Evolutionary conservation across 2,113 vertebrate genomes (phyloP).

Genomic region (Takifugu flavidus): DNA sequence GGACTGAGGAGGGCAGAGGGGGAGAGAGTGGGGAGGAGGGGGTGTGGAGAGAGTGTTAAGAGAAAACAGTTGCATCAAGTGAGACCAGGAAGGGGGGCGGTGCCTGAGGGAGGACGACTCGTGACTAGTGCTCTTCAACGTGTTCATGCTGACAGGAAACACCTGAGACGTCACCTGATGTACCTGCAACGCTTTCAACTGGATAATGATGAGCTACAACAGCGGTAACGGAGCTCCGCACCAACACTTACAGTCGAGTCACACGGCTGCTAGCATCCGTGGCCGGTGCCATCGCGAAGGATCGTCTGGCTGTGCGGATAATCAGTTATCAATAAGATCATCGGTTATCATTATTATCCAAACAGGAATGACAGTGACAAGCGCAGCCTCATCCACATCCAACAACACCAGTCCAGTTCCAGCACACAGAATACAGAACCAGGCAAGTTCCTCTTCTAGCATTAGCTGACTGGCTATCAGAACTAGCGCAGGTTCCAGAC

Average conservation of each 20-base stretch:
- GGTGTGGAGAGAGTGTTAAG: slow-evolving; percentile 65
- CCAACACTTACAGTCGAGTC: slow-evolving; percentile 63
- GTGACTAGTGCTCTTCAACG: slow-evolving; percentile 68
- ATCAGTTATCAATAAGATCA: slow-evolving; percentile 42
- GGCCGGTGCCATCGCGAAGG: slow-evolving; percentile 55
- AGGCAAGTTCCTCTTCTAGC: too few relatives aligned
- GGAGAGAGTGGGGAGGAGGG: slow-evolving; percentile 74
- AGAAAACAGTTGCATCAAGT: slow-evolving; percentile 51
- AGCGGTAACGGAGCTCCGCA: background rate
- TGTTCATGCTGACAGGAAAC: slow-evolving; percentile 58
- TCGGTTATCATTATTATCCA: slow-evolving; percentile 1
- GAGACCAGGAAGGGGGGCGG: slow-evolving; percentile 59
- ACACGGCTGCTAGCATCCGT: slow-evolving; percentile 57
- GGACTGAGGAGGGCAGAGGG: slow-evolving; percentile 89
- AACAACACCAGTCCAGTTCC: too few relatives aligned
- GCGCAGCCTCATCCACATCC: too few relatives aligned
- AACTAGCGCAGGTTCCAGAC: too few relatives aligned
- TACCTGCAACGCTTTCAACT: slow-evolving; percentile 66
- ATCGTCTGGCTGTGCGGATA: slow-evolving; percentile 62
- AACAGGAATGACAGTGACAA: too few relatives aligned
- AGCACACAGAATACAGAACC: too few relatives aligned
- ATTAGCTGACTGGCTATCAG: too few relatives aligned
- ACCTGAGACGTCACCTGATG: slow-evolving; percentile 50
- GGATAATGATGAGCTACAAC: slow-evolving; percentile 60
- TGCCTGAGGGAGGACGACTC: slow-evolving; percentile 58